phyloP scores from a whole-genome alignment of 1,140 invertebrate species.

The Luehdorfia chinensis region DNA sequence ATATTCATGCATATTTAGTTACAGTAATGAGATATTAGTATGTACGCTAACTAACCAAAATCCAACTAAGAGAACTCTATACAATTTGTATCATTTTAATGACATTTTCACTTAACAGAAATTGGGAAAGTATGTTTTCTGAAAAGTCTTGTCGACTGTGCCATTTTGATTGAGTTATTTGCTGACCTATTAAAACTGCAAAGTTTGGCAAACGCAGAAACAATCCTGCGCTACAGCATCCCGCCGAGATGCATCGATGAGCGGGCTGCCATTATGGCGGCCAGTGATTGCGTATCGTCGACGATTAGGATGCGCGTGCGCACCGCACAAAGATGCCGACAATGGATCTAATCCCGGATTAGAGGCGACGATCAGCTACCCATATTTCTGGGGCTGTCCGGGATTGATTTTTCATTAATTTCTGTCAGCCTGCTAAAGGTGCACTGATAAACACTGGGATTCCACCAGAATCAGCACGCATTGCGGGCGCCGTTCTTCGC shows the following conservation, averaged over 20 bases:
- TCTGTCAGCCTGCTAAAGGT: too few species aligned
- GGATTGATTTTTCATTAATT: neutral
- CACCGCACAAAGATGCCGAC: conserved; percentile 46
- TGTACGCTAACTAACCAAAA: too few species aligned
- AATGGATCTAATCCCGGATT: conserved; percentile 22
- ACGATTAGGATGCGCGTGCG: conserved; percentile 51
- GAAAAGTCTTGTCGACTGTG: neutral
- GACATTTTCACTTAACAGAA: too few species aligned
- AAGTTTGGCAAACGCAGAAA: conserved; percentile 9
- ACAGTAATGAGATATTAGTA: too few species aligned
- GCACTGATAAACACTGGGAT: too few species aligned
- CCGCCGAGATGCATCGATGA: neutral
- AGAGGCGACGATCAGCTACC: conserved; percentile 12
- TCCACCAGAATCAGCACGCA: too few species aligned
- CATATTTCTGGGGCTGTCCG: neutral
- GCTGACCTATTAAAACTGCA: neutral
- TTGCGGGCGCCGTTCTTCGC: too few species aligned
- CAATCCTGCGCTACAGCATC: conserved; percentile 1
- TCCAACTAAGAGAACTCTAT: too few species aligned
- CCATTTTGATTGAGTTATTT: neutral
- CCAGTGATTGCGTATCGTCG: conserved; percentile 43
- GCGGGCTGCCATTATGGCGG: conserved; percentile 26
- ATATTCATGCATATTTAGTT: too few species aligned
- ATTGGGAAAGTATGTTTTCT: too few species aligned
- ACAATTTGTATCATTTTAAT: too few species aligned